Evolutionary conservation across 2,888 invertebrate species (phyloP).

Genomic region (Aleiodes alternator): DNA sequence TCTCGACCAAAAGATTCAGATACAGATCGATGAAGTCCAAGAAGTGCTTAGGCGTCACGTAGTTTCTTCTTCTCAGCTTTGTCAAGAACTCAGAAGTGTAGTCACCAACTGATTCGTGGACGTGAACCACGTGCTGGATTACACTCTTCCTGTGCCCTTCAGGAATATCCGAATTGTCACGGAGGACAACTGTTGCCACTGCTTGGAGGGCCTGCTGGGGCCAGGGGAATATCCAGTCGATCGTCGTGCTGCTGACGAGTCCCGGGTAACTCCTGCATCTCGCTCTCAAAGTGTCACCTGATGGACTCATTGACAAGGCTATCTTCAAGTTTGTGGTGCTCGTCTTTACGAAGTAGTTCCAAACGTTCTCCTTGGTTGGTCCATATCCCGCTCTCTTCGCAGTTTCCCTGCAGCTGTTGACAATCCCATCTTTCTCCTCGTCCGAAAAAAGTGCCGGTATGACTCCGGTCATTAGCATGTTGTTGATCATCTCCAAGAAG

Average conservation of each 20-base stretch:
- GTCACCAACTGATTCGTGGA: constrained; percentile 84
- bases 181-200: constrained; percentile 89
- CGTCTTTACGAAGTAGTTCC: constrained; percentile 88
- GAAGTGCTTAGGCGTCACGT: constrained; percentile 94
- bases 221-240: constrained; percentile 97
- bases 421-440: constrained; percentile 90
- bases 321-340: constrained; percentile 92
- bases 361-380: constrained; percentile 88
- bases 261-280: constrained; percentile 94
- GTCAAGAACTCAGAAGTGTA: constrained; percentile 85
- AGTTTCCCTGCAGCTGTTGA: constrained; percentile 82
- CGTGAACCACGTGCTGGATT: constrained; percentile 90
- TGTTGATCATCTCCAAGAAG: constrained; percentile 93
- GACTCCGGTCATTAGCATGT: constrained; percentile 92
- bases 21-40: constrained; percentile 91
- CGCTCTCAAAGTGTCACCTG: constrained; percentile 88
- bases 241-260: constrained; percentile 92
- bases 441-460: constrained; percentile 91
- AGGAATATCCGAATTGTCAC: constrained; percentile 83
- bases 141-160: constrained; percentile 82
- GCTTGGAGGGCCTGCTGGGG: constrained; percentile 91
- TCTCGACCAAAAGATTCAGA: constrained; percentile 84
- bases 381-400: constrained; percentile 85
- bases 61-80: constrained; percentile 87
- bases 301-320: constrained; percentile 93